Evolutionary conservation across 2,113 vertebrate genomes (phyloP).

Genomic region (Arvicanthis niloticus): DNA sequence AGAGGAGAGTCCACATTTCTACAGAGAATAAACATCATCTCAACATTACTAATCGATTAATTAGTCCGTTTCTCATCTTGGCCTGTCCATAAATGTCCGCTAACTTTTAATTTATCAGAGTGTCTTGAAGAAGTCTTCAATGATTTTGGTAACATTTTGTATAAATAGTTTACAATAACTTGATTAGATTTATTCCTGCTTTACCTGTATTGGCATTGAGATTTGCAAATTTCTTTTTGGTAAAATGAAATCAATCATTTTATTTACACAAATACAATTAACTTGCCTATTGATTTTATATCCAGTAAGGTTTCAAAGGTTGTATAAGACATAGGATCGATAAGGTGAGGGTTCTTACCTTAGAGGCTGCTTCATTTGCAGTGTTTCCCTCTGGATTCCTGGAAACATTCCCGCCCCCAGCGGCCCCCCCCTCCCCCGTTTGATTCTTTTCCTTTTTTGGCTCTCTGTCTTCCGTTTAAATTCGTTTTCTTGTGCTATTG

Average conservation of each 20-base stretch:
- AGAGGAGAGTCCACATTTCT: neutral
- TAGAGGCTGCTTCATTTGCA: neutral
- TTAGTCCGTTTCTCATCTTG: neutral
- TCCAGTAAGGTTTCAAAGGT: neutral
- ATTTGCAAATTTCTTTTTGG: neutral
- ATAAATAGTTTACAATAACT: neutral
- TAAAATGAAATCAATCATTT: neutral
- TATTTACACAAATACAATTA: conserved; percentile 1
- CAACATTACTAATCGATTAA: neutral
- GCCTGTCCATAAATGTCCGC: neutral
- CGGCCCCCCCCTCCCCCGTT: fast-evolving
- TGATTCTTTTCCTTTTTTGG: neutral
- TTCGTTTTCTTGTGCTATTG: conserved; percentile 52
- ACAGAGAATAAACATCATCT: neutral
- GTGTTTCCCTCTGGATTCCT: neutral
- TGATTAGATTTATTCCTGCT: neutral
- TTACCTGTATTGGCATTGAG: conserved; percentile 27
- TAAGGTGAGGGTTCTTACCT: neutral
- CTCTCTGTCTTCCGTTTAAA: neutral
- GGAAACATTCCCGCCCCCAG: too few species aligned
- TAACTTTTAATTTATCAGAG: neutral
- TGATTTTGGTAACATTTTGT: neutral
- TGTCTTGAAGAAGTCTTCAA: neutral
- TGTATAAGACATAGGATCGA: neutral
- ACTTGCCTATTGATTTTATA: neutral